These are phyloP conservation scores for Nebria salina DNA, from an alignment of 2,888 invertebrate species.

Conservation along the genomic window DNA sequence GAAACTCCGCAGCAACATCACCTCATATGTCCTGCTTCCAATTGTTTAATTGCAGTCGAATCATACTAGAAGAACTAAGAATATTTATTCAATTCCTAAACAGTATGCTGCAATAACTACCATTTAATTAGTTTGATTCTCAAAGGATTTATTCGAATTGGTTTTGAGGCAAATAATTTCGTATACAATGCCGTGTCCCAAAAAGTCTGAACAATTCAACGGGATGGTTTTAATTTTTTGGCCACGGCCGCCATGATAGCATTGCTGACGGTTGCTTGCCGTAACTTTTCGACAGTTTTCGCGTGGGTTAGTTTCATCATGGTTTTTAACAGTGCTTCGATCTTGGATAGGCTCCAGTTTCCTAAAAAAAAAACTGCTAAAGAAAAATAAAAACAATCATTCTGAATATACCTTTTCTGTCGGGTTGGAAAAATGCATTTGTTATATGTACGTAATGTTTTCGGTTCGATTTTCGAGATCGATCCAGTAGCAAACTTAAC, in stretches of 20 bases:
- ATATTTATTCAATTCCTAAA: background rate
- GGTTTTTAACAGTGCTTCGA: background rate
- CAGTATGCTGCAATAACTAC: background rate
- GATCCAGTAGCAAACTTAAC: slow-evolving; percentile 21
- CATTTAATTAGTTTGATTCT: slow-evolving; percentile 10
- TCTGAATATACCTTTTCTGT: no score
- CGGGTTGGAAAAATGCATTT: background rate
- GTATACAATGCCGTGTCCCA: slow-evolving; percentile 17
- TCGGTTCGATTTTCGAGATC: background rate
- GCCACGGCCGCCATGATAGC: background rate
- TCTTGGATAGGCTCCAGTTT: background rate
- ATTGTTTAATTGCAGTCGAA: slow-evolving; percentile 6
- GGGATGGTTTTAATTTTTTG: background rate
- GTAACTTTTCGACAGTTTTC: slow-evolving; percentile 23
- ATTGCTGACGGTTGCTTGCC: background rate
- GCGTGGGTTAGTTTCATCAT: background rate
- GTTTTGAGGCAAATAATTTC: slow-evolving; percentile 17
- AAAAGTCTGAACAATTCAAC: background rate
- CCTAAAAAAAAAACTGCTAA: background rate
- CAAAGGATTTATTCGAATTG: background rate
- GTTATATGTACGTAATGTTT: background rate
- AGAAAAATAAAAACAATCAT: no score
- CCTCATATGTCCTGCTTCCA: slow-evolving; percentile 14
- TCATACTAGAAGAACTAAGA: background rate
- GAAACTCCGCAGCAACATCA: no score